phyloP scores from a whole-genome alignment of 2,113 vertebrate species.

The Passer montanus region DNA sequence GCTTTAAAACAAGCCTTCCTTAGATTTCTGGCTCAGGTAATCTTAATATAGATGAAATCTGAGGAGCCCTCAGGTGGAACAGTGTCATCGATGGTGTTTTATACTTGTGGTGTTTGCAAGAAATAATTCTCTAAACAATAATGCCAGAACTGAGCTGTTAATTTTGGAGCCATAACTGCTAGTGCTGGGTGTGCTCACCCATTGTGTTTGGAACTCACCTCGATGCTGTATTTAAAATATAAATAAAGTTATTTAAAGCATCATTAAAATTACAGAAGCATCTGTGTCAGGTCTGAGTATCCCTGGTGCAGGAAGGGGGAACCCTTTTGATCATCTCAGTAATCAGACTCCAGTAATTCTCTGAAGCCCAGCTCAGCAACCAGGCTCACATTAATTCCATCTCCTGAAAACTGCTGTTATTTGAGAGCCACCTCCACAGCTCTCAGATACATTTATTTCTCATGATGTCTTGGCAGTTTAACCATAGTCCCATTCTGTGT shows the following conservation, averaged over 20 bases:
- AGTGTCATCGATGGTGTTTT: neutral
- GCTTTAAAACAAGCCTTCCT: neutral
- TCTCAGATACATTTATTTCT: neutral
- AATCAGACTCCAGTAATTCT: neutral
- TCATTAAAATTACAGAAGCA: neutral
- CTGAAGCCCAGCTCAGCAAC: neutral
- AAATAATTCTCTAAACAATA: neutral
- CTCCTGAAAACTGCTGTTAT: neutral
- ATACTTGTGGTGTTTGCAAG: neutral
- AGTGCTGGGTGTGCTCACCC: neutral
- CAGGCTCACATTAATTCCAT: neutral
- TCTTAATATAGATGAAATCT: neutral
- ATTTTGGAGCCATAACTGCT: neutral
- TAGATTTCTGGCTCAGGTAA: neutral
- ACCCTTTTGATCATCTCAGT: neutral
- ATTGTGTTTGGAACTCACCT: neutral
- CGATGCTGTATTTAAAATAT: neutral
- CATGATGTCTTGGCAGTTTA: neutral
- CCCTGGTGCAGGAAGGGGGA: neutral
- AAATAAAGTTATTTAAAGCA: neutral
- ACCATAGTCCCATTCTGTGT: neutral
- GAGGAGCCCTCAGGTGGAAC: neutral
- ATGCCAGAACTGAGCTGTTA: neutral
- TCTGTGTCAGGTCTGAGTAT: neutral
- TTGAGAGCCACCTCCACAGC: conserved; percentile 45